Evolutionary conservation across 2,113 vertebrate genomes (phyloP), one percentile per base, ranked within the genome.

Genomic region (Cranoglanis bouderius): DNA sequence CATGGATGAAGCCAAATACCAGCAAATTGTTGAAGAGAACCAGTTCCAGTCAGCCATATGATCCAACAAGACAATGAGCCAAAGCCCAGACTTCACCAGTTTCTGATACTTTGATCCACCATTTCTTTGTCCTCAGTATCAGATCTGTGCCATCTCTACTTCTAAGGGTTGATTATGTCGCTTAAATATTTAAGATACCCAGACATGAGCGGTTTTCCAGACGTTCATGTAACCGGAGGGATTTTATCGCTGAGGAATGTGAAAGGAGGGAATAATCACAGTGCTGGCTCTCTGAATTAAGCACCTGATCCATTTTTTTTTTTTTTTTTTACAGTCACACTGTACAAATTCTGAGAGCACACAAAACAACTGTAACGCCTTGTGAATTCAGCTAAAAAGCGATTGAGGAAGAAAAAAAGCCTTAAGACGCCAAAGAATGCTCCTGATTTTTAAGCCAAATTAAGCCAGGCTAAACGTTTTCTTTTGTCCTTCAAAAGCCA

Each of bases 361-460:
- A 57, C 7, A 19, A 40, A 59, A 35, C 19, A 38, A 57, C 51
- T 59, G 84, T 75, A 85, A 81, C 43, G 49, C 84, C 84, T 53
- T 84, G 67, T 80, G 87, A 78, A 49, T 87, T 53, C 81, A 87
- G 72, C 49, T 84, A 38, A 63, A 61, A 38, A 38, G 8, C 6
- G 26, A 78, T 29, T n/a, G 74, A 59, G 59, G 59, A 63, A 84
- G 51, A 85, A 89, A 88, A 83, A 78, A 86, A 32, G 49, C 26
- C 19, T 43, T 92, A 92, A 92, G 70, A 90, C 61, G 46, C 49
- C 46, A 38, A 92, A 89, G 92, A 92, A 93, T 92, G 87, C 88
- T 80, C 67, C 59, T 65, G 89, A 88, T 72, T 86, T 90, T 67
- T 92, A 94, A 95, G 93, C 92, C 94, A 93, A 94, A 94, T 93